Base-by-base conservation (phyloP, 2,113 vertebrate species). In the Ranitomeya imitator region DNA sequence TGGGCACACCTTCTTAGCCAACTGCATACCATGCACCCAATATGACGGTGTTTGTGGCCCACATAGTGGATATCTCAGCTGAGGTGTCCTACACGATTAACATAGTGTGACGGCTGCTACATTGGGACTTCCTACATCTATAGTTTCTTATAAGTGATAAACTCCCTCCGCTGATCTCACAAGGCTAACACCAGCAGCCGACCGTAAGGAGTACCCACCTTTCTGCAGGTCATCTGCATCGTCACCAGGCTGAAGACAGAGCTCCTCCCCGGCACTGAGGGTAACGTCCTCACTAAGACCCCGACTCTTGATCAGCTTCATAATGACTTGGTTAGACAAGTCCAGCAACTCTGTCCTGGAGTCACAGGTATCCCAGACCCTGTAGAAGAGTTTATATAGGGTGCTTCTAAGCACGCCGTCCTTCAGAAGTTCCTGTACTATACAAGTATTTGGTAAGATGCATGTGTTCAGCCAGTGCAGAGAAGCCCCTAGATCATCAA, bases 341-440 rank as follows among this genome's bases (percentile, higher is more conserved):
- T 92, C 60, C 13, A 93, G 31, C 0, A 93, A 91, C 14, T 94
- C 93, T 1, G 69, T 85, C 14, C 37, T 65, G 83, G 83, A 45
- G 0, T 82, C 87, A 16, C 93, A 86, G 1, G 94, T 94, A 16
- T 69, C 51, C 13, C 21, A 84, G 81, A 94, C 76, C 51, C 1
- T 89, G 63, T 89, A 93, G 89, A 97, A 96, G 16, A 99, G 94
- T 81, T 79, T 92, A 54, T 97, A 96, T 4, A 99, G 78, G 91
- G 93, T 86, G 0, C 90, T 94, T 87, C 90, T 94, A 85, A 95
- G 0, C 0, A 31, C 10, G 0, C 73, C n/a, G 77, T 97, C 96
- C 0, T 45, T 0, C 7, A 97, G 90, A 13, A 96, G 11, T 23
- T 93, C 89, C 0, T 87, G 84, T 65, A 91, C 85, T 0, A 94